Base-by-base conservation (phyloP, 2,113 vertebrate genomes). In the Hylia prasina region DNA sequence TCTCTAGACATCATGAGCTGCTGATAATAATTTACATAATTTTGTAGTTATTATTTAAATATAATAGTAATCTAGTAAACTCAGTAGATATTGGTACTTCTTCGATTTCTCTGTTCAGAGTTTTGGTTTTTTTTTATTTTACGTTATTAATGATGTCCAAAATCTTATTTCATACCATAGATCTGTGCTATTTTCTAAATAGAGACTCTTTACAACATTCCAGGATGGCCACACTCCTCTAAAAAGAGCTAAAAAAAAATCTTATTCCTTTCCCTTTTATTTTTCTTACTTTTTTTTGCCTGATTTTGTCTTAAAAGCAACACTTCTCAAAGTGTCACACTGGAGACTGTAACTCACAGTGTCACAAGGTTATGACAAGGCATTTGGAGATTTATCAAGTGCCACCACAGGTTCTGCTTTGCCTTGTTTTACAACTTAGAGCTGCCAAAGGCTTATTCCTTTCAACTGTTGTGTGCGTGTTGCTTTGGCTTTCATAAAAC, bases 211-310 rank as follows among this genome's bases (percentile, higher is more conserved):
- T 9, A 10, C 1, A 15, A 6, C 9, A 35, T 53, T 58, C 9
- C 28, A 44, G 21, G 5, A 13, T 16, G 14, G 30, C 19, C 60
- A 35, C 1, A 0, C 2, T 72, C 5, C 6, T 61, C 4, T 11
- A 45, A 19, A 31, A 45, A 57, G 5, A 51, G 25, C 47, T 39
- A 9, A 20, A 60, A 33, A 37, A 23, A 75, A 42, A 10, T 8
- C 18, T 44, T 3, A 10, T 53, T 86, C 1, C 2, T 79, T 22
- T 53, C 7, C 5, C 5, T 20, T 25, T 30, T 15, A 3, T 23
- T 57, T 57, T 25, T 24, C 24, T 25, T 50, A 40, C 39, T 44
- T 27, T 40, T 57, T 57, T 31, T 14, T 11, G n/a, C 1, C 37
- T 39, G 31, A 35, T 82, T 91, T 88, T 50, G 4, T 50, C 82